Evolutionary conservation across 2,888 invertebrate species (phyloP), one percentile per base, ranked within the genome.

Genomic region (Apodemia duryi): DNA sequence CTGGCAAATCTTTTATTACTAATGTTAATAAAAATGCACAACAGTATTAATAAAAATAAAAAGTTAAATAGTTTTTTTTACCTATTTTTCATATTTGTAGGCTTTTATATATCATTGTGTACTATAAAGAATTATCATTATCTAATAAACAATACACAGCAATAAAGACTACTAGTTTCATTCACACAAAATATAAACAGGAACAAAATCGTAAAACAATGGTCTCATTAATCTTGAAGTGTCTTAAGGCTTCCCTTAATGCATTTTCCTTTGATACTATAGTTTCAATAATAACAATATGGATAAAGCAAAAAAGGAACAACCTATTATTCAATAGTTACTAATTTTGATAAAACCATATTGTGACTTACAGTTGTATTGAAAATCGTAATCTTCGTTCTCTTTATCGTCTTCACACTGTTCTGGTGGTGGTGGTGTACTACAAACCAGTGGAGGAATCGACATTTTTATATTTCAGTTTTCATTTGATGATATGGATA

Each of bases 371-470:
- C 92, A 78, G 75, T 81, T 86, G 72, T 92, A 92, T 62, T 83
- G 79, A 70, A 90, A 75, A 77, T 88, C 90, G 73, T 87, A 91
- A 71, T 92, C 91, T 71, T 87, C 90, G 65, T 79, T 81, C 67
- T 94, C 94, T 78, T 94, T 94, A 68, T 94, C 94, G 68, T 94
- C 94, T 66, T 94, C 94, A 69, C 93, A 94, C 76, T 93, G 94
- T 72, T 94, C 94, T 67, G 94, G 91, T 68, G 94, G 94, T 70
- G 94, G 94, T 75, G 94, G 94, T 74, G 94, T 94, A 67, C 93
- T 93, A 74, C 94, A 94, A 75, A 94, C 93, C 73, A 94, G 88
- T 69, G 94, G 94, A 81, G 94, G 94, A 81, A 94, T 93, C 77
- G 94, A 93, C 94, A 94, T 94, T 76, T 76, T 88, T 49, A 49